Conservation (phyloP, 30 jellyfish, hydroid and myxozoan species). For the Aurelia coerulea region DNA sequence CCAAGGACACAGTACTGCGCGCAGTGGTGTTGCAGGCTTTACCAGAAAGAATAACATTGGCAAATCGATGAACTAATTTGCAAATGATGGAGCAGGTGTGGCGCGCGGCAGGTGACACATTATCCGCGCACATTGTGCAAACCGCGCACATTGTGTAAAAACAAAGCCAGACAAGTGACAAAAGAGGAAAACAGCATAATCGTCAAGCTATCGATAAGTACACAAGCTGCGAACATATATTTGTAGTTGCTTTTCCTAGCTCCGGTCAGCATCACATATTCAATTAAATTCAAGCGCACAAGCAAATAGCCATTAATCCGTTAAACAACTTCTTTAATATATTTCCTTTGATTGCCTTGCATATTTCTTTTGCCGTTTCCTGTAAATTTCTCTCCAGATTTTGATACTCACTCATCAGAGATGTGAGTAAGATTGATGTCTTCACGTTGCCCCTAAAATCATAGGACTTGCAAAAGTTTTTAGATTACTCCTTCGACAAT, state of each 20-base stretch:
- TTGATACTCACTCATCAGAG: too few species aligned
- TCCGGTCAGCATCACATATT: constrained; percentile 44
- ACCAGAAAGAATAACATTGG: constrained; percentile 36
- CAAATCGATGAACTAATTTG: constrained; percentile 40
- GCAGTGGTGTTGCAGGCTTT: neutral
- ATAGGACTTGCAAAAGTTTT: too few species aligned
- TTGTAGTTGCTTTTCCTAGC: constrained; percentile 38
- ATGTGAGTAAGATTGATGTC: too few species aligned
- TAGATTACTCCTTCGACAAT: too few species aligned
- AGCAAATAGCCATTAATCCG: constrained; percentile 46
- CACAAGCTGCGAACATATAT: constrained; percentile 48
- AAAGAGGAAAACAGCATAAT: neutral
- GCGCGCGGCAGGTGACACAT: constrained; percentile 57
- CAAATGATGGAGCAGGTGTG: constrained; percentile 50
- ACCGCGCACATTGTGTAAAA: neutral
- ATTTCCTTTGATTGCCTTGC: too few species aligned
- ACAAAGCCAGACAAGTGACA: constrained; percentile 51
- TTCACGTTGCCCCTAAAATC: too few species aligned
- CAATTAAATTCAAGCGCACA: constrained; percentile 42
- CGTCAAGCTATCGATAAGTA: constrained; percentile 1
- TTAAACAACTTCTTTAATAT: neutral
- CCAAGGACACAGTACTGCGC: constrained; percentile 17
- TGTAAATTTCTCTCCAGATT: too few species aligned
- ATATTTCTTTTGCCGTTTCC: too few species aligned
- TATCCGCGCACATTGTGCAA: constrained; percentile 65